Percentiles rank a stretch among this genome's conserved stretches.
phyloP scores from a whole-genome alignment of 1,140 invertebrate species.

The Diorhabda elongata region DNA sequence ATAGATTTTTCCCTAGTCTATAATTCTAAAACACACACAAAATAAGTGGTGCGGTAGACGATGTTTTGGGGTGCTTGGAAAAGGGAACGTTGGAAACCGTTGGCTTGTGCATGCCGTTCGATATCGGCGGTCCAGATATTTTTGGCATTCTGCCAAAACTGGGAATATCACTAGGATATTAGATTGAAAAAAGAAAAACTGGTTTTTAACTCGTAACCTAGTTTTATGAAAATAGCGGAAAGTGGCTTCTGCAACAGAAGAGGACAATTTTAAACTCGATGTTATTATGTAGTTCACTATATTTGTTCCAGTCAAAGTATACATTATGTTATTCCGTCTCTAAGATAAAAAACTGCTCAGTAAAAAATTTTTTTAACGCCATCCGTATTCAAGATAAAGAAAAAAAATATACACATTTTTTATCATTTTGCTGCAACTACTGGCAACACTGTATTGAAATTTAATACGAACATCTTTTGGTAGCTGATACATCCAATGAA shows the following conservation, averaged over 20 bases:
- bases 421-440: too few relatives aligned
- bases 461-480: too few relatives aligned
- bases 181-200: neutral
- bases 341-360: too few relatives aligned
- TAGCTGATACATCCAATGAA: too few relatives aligned
- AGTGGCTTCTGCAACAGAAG: neutral
- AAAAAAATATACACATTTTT: too few relatives aligned
- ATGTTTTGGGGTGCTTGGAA: neutral
- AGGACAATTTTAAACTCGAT: neutral
- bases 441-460: too few relatives aligned
- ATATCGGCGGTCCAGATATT: constrained; percentile 1
- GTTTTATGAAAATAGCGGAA: neutral
- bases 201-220: constrained; percentile 1
- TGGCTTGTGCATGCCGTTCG: neutral
- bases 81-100: neutral
- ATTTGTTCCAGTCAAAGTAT: too few relatives aligned
- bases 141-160: neutral
- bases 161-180: neutral
- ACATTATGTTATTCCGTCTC: too few relatives aligned
- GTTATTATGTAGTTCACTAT: neutral
- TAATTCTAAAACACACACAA: neutral
- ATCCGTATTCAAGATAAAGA: too few relatives aligned
- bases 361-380: too few relatives aligned
- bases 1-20: neutral
- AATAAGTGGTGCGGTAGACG: neutral